Evolutionary conservation across 2,888 invertebrate genomes (phyloP), one percentile per base, ranked within the genome.

Genomic region (Patella pellucida): DNA sequence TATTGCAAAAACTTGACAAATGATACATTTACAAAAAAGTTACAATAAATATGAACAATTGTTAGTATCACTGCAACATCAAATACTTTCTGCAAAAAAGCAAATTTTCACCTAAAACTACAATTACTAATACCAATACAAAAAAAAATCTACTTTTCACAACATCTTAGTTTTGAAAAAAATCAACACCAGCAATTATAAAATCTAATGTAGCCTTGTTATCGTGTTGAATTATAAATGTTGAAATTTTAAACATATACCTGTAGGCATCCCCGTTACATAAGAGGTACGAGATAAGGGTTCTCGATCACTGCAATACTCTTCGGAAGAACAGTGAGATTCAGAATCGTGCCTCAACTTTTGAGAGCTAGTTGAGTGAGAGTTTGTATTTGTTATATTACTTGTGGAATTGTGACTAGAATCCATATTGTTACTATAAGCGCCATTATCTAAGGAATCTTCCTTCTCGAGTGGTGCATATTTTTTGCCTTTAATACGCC

Each of bases 181-280:
- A 41, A 41, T 41, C 41, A 41, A 41, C 41, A 41, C 41, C 9
- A 41, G 41, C 41, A 41, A 41, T 41, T 41, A 41, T 41, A 41
- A 41, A 41, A 41, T 41, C 41, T 41, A 41, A 41, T 41, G 41
- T 41, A 41, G 41, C 41, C 41, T 41, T 41, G 41, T 41, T 41
- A 41, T 41, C 41, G 41, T 41, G 41, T 41, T 41, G 41, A 41
- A 41, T 41, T 41, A 41, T 7, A 41, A 41, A 41, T 41, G 41
- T 41, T 41, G 41, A 41, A 41, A 41, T 41, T 41, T 72, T 27
- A 50, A 50, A 72, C 31, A 69, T 71, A 69, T 82, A 82, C 83
- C 84, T 82, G 82, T 85, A 51, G 82, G 94, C 78, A 94, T 90
- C 23, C 94, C 93, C 90, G 94, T 94, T 75, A 85, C 80, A 76